Conservation (phyloP, 2,113 vertebrate species). For the Halcyon senegalensis region DNA sequence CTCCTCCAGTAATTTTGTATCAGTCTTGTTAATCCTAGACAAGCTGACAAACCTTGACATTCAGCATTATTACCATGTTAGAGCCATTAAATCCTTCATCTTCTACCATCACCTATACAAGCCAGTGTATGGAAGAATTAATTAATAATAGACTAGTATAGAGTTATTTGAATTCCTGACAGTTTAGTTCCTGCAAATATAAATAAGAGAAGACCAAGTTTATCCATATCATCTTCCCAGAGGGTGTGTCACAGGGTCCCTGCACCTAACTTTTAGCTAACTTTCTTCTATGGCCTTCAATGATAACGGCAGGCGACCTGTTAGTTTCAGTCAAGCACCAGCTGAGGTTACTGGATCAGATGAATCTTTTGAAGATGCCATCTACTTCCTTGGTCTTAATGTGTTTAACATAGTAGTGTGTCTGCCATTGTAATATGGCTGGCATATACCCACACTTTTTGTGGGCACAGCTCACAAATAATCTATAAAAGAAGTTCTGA, state of each 20-base stretch:
- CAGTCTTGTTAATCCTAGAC: neutral
- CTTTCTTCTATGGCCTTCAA: neutral
- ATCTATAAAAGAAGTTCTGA: neutral
- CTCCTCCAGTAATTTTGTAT: neutral
- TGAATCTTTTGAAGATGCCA: neutral
- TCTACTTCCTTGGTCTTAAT: neutral
- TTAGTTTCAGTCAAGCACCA: neutral
- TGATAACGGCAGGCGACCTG: neutral
- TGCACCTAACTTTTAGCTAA: neutral
- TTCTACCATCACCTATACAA: neutral
- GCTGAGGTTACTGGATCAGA: neutral
- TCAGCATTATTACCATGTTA: neutral
- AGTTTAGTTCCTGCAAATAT: neutral
- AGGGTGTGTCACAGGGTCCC: neutral
- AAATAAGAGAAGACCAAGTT: neutral
- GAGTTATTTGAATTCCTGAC: neutral
- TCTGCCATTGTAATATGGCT: neutral
- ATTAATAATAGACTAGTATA: neutral
- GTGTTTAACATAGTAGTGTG: neutral
- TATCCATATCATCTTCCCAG: neutral
- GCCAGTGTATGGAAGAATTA: neutral
- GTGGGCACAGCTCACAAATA: neutral
- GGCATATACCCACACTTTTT: neutral
- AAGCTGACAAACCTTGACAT: constrained; percentile 6
- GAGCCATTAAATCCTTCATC: neutral